Conservation (phyloP, 1,140 invertebrate species). For the Saccostrea cuccullata region DNA sequence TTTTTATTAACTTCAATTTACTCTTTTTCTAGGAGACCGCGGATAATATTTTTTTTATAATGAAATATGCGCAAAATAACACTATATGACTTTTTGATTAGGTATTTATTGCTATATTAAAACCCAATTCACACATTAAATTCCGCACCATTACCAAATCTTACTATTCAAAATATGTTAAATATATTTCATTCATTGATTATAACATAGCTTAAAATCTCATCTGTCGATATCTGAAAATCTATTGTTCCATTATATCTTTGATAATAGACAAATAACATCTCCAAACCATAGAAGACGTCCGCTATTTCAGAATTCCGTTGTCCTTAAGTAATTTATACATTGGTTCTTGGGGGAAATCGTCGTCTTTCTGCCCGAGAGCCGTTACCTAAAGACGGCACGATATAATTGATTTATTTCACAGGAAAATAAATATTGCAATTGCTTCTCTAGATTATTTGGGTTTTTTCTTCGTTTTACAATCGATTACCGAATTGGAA, state of each 20-base stretch:
- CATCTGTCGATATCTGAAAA: too few species aligned
- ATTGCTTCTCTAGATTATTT: conserved; percentile 22
- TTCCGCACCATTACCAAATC: too few species aligned
- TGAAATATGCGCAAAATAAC: too few species aligned
- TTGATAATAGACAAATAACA: not conserved
- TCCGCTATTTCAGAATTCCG: not conserved
- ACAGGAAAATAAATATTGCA: conserved; percentile 33
- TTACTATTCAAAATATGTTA: too few species aligned
- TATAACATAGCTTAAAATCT: too few species aligned
- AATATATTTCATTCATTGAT: too few species aligned
- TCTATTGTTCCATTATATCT: not conserved
- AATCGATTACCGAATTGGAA: conserved; percentile 10
- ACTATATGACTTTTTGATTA: too few species aligned
- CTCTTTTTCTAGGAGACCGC: too few species aligned
- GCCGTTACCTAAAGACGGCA: conserved; percentile 6
- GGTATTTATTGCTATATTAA: too few species aligned
- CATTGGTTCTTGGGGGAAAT: not conserved
- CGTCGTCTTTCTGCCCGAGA: not conserved
- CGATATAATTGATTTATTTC: conserved; percentile 26
- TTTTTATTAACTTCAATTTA: too few species aligned
- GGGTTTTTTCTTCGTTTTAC: not conserved
- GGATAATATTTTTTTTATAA: too few species aligned
- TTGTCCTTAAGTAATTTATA: conserved; percentile 8
- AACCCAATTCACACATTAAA: too few species aligned
- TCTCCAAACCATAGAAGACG: not conserved